Conservation (phyloP, 2,113 vertebrate genomes). For the Dipodomys stephensi region DNA sequence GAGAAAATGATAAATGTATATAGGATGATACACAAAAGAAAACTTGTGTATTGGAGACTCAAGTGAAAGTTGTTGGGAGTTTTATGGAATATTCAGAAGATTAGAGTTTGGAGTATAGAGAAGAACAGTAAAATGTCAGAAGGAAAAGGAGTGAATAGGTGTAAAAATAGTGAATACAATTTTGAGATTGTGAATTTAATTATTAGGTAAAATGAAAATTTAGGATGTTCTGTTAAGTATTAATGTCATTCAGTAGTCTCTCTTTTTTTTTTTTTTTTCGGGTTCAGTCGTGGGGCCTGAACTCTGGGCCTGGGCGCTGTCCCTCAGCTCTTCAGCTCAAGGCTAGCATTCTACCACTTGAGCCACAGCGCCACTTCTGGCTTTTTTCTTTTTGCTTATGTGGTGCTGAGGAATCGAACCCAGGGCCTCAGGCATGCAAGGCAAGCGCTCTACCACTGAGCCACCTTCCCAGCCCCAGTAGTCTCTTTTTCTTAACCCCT, state of each 20-base stretch:
- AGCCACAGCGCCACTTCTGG: too few species aligned
- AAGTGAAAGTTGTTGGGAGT: neutral
- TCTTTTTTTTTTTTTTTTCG: neutral
- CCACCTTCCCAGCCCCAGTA: too few species aligned
- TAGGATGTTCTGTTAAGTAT: neutral
- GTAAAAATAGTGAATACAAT: neutral
- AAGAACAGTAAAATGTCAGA: neutral
- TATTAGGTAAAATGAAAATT: neutral
- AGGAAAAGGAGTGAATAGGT: neutral
- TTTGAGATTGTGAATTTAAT: constrained; percentile 1
- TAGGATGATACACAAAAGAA: neutral
- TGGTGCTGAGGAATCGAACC: too few species aligned
- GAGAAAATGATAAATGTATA: neutral
- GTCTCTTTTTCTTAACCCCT: constrained; percentile 10
- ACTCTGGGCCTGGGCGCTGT: too few species aligned
- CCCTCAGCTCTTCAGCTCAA: too few species aligned
- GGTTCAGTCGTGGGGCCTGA: too few species aligned
- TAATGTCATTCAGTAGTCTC: neutral
- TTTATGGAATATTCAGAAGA: neutral
- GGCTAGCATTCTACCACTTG: too few species aligned
- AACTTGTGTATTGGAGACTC: neutral
- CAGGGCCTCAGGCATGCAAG: too few species aligned
- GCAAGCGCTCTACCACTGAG: too few species aligned
- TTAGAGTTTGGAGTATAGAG: neutral
- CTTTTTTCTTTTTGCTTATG: too few species aligned